Conservation (phyloP, 2,888 invertebrate genomes). For the Corbicula japonica region DNA sequence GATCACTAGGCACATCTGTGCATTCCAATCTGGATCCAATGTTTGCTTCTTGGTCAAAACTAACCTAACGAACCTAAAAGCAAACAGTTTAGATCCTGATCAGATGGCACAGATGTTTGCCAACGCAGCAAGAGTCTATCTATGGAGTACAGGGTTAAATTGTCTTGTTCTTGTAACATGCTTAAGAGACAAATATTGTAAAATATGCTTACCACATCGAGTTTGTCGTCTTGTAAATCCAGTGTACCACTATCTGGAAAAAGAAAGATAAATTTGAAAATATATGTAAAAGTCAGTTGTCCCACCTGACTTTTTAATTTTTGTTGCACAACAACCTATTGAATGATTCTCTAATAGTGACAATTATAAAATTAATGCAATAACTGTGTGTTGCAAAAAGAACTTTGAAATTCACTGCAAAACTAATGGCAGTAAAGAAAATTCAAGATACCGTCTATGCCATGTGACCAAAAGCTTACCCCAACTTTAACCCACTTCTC, state of each 20-base stretch:
- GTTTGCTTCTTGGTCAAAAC: too few species aligned
- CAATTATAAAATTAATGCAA: background rate
- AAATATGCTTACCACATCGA: constrained; percentile 63
- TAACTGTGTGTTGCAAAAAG: background rate
- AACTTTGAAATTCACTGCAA: background rate
- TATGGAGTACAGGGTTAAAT: too few species aligned
- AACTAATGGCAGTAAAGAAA: background rate
- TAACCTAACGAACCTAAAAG: too few species aligned
- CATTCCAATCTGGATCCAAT: too few species aligned
- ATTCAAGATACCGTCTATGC: background rate
- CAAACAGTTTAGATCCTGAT: too few species aligned
- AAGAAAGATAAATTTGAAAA: background rate
- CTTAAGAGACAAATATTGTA: background rate
- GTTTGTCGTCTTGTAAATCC: constrained; percentile 57
- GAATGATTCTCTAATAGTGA: too few species aligned
- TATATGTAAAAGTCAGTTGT: background rate
- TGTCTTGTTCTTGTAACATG: too few species aligned
- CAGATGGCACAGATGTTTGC: too few species aligned
- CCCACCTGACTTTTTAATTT: background rate
- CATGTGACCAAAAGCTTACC: too few species aligned
- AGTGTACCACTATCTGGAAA: constrained; percentile 59
- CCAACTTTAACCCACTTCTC: too few species aligned
- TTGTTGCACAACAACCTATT: background rate
- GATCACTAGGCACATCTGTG: too few species aligned
- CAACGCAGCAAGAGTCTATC: too few species aligned